phyloP scores from a whole-genome alignment of 2,888 invertebrate genomes.

The Polydrusus tereticollis region DNA sequence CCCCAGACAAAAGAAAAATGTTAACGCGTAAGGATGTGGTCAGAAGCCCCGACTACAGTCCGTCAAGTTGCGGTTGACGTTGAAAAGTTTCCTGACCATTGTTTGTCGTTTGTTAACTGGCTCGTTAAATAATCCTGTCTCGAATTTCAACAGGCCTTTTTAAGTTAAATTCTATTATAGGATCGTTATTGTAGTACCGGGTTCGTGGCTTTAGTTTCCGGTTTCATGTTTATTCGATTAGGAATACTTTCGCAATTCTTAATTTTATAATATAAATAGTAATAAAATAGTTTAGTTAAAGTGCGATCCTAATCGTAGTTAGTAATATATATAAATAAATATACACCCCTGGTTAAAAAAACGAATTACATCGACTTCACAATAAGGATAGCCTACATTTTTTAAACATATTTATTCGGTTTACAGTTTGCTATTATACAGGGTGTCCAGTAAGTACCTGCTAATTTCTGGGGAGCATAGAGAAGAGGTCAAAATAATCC shows the following conservation, averaged over 20 bases:
- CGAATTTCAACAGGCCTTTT: slow-evolving; percentile 56
- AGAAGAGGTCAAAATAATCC: no score
- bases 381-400: no score
- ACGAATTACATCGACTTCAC: no score
- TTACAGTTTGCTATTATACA: no score
- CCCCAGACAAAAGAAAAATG: background rate
- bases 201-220: slow-evolving; percentile 51
- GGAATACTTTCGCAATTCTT: slow-evolving; percentile 15
- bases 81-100: slow-evolving; percentile 63
- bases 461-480: no score
- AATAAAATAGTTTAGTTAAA: no score
- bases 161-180: slow-evolving; percentile 56
- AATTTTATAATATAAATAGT: slow-evolving; percentile 16
- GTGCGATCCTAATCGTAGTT: no score
- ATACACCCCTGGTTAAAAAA: no score
- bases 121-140: slow-evolving; percentile 62
- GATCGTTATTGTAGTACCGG: slow-evolving; percentile 46
- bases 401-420: no score
- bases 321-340: no score
- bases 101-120: slow-evolving; percentile 62
- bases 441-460: no score
- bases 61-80: slow-evolving; percentile 56
- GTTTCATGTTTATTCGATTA: slow-evolving; percentile 53
- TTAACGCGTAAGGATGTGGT: slow-evolving; percentile 59
- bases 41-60: slow-evolving; percentile 59